Base-by-base conservation (phyloP, 1,140 invertebrate genomes). In the Zaprionus gabonicus region DNA sequence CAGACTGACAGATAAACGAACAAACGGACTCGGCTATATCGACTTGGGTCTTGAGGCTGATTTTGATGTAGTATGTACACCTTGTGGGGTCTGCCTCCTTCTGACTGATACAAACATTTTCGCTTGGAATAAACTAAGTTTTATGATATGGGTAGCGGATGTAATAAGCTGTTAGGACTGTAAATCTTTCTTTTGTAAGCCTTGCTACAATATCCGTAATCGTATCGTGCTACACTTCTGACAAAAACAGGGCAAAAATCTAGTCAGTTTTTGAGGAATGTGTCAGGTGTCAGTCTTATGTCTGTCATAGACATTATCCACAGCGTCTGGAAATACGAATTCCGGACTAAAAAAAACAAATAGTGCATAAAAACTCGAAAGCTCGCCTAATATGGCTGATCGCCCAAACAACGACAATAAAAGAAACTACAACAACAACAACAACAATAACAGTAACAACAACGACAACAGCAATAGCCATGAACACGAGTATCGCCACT, bases 311-410 rank as follows among this genome's bases (percentile, higher is more conserved):
- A 86, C 76, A 4, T 55, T 59, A 56, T 71, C 44, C 58, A 81
- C 69, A 88, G 84, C 84, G 84, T 87, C 84, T 87, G 84, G 83
- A 69, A 83, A 56, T 51, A 66, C 80, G 60, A 80, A 55, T 62
- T 82, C 84, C 84, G 51, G 83, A 81, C 82, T 73, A 64, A 58
- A 69, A 67, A 69, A 53, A 28, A 31, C 44, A 53, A 62, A 55
- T 49, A 78, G 68, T 71, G 46, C 46, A 56, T 28, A 68, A 56
- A 63, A 41, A 77, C n/a, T 46, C 13, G 56, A 46, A 60, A 69
- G 65, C 64, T 73, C 34, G 56, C 64, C 53, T 34, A 87, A 68
- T 65, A 87, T 87, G 84, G 84, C 84, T 53, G 79, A 78, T 76
- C 81, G 81, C 23, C 71, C 69, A 38, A 60, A 65, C 58, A 63